Percentiles rank a stretch among this genome's conserved stretches.
phyloP scores from a whole-genome alignment of 2,888 invertebrate genomes.

The Protonemura montana region DNA sequence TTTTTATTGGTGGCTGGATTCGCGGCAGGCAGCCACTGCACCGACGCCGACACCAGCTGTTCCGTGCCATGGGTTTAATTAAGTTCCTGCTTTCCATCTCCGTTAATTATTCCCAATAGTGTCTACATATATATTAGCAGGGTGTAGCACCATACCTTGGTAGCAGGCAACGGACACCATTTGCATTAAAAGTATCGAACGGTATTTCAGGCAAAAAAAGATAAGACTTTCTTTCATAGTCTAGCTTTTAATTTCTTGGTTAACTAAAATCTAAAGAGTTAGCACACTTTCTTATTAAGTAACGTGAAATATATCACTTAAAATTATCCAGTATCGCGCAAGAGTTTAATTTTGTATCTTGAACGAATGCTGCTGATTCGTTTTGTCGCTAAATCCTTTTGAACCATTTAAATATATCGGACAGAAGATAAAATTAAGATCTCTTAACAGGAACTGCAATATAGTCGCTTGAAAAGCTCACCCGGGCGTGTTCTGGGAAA shows the following conservation, averaged over 20 bases:
- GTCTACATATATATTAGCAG: not conserved
- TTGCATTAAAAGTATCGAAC: not conserved
- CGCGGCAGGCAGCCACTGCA: not conserved
- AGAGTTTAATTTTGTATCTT: too few species aligned
- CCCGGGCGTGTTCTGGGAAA: too few species aligned
- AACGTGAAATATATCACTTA: too few species aligned
- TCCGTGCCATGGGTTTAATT: not conserved
- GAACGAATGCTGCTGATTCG: too few species aligned
- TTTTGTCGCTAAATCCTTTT: too few species aligned
- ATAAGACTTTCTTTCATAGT: not conserved
- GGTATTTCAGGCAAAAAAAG: not conserved
- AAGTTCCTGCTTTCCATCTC: not conserved
- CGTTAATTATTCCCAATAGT: conserved; percentile 12
- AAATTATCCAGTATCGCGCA: too few species aligned
- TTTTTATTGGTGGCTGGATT: not conserved
- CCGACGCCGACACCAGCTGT: not conserved
- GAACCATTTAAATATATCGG: too few species aligned
- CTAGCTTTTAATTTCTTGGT: not conserved
- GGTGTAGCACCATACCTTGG: not conserved
- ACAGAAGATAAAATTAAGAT: too few species aligned
- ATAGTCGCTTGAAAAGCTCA: too few species aligned
- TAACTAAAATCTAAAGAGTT: not conserved
- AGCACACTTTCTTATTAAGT: too few species aligned
- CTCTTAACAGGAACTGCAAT: too few species aligned
- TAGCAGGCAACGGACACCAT: not conserved